Evolutionary conservation across 2,797 vertebrate genomes (phyloP).

Genomic region (Apogon talboti): DNA sequence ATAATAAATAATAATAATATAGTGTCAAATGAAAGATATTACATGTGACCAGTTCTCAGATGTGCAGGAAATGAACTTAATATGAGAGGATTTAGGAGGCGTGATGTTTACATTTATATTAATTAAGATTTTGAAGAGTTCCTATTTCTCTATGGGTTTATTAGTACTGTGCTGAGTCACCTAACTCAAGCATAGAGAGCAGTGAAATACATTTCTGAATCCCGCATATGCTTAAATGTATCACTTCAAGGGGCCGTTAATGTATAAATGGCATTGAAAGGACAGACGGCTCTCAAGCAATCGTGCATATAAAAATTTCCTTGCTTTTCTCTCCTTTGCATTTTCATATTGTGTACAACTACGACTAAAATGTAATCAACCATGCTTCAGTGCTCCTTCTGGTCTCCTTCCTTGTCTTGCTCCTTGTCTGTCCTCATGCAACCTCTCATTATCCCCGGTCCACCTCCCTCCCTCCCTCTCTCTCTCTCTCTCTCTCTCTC

Average conservation of each 20-base stretch:
- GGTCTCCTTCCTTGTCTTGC: conserved; percentile 12
- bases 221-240: conserved; percentile 9
- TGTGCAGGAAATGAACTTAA: neutral
- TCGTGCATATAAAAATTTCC: neutral
- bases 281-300: neutral
- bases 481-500: conserved; percentile 8
- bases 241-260: conserved; percentile 8
- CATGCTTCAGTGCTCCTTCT: conserved; percentile 2
- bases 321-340: too few relatives aligned
- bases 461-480: conserved; percentile 28
- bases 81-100: neutral
- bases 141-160: too few relatives aligned
- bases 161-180: neutral
- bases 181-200: neutral
- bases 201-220: conserved; percentile 11
- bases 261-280: neutral
- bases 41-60: neutral
- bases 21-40: too few relatives aligned
- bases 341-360: conserved; percentile 4
- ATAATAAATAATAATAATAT: too few relatives aligned
- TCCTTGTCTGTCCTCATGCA: conserved; percentile 46
- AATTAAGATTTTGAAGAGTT: neutral
- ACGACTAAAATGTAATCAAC: conserved; percentile 48
- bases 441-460: conserved; percentile 62
- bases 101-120: neutral